A percentile compares a stretch with the other conserved stretches of the same genome.
Conservation (phyloP, 2,797 vertebrate species). For the Sebastes taczanowskii region DNA sequence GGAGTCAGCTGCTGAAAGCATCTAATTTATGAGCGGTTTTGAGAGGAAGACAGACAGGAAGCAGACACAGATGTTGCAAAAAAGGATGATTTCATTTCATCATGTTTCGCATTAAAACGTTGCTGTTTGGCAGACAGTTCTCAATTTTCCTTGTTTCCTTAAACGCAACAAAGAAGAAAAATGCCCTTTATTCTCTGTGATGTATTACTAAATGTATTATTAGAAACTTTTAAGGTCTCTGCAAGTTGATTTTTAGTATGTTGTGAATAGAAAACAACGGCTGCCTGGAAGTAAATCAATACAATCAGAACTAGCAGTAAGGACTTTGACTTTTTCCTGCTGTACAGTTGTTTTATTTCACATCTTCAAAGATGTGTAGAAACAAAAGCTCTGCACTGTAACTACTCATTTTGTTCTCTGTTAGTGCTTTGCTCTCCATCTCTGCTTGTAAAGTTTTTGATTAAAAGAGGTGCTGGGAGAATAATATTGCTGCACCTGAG, state of each 20-base stretch:
- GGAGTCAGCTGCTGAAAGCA: slow-evolving; percentile 21
- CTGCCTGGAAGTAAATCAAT: slow-evolving; percentile 34
- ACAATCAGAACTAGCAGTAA: slow-evolving; percentile 20
- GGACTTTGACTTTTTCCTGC: background rate
- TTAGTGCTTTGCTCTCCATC: slow-evolving; percentile 13
- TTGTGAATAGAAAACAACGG: slow-evolving; percentile 38
- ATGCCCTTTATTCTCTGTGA: slow-evolving; percentile 21
- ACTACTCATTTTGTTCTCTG: slow-evolving; percentile 11
- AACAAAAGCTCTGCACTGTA: slow-evolving; percentile 12
- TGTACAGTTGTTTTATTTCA: slow-evolving; percentile 36
- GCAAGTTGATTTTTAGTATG: slow-evolving; percentile 15
- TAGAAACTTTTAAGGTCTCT: slow-evolving; percentile 23
- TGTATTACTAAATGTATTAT: slow-evolving; percentile 42
- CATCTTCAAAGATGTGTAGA: slow-evolving; percentile 23
- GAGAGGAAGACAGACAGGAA: slow-evolving; percentile 32
- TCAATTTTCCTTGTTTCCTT: slow-evolving; percentile 21
- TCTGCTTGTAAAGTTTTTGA: slow-evolving; percentile 23
- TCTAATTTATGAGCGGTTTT: slow-evolving; percentile 25
- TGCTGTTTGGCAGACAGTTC: slow-evolving; percentile 16
- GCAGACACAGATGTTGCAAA: slow-evolving; percentile 49
- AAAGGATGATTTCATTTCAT: slow-evolving; percentile 42
- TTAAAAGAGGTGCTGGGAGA: slow-evolving; percentile 29
- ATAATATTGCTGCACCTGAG: slow-evolving; percentile 14
- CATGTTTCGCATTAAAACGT: slow-evolving; percentile 44
- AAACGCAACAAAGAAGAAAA: slow-evolving; percentile 25